Evolutionary conservation across 2,113 vertebrate species (phyloP), one percentile per base, ranked within the genome.

Genomic region (Cathartes aura): DNA sequence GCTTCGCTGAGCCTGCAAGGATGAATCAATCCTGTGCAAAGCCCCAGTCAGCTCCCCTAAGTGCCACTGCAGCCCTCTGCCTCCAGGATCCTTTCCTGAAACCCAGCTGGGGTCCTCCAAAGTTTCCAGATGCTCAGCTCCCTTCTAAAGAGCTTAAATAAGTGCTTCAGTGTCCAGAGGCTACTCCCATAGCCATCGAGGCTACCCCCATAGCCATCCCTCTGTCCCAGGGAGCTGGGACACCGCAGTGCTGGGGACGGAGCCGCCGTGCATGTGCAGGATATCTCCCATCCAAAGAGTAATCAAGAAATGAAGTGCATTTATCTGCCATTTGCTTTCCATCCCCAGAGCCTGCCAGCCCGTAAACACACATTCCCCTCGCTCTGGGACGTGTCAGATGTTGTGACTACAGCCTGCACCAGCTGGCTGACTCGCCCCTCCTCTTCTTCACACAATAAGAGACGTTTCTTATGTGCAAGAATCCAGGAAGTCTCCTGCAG

Each of bases 401-500:
- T n/a, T 59, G 75, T 7, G 72, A 20, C 22, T n/a, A 14, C 89
- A 89, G 81, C 58, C 63, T 30, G 76, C 88, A 56, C 40, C 96
- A 86, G 80, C 87, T 82, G 89, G 10, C 42, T n/a, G 32, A 2
- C 67, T 72, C 6, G 58, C 72, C 64, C 76, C 84, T 91, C 92
- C 90, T 89, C 90, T 87, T 50, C 85, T 55, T 89, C 90, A 22
- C 87, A 86, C 70, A 53, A 18, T 13, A 26, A 48, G 55, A 74
- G 95, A 36, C 34, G 3, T 34, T 72, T 63, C 87, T 66, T 14
- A 22, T 11, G 78, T 20, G 73, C 82, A 48, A 75, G 90, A 83
- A 94, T 78, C 47, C 81, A 17, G 73, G 95, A 55, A 81, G 82
- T 73, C 55, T 89, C 93, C 95, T 23, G 81, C 90, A 22, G 92